Evolutionary conservation across 2,797 vertebrate species (phyloP).

Genomic region (Lagothrix lagotricha): DNA sequence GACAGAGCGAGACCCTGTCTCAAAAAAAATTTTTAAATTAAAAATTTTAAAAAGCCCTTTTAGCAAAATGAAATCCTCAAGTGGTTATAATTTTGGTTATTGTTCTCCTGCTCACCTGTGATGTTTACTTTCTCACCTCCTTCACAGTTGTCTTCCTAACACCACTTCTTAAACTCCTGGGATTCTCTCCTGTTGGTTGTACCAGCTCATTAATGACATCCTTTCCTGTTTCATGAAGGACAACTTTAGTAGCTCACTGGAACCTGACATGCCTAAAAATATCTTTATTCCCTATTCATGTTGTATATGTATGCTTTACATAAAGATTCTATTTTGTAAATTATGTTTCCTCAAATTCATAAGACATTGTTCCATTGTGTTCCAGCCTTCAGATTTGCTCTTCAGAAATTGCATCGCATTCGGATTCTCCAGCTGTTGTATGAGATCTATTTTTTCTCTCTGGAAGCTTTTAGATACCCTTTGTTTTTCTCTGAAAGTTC

Average conservation of each 20-base stretch:
- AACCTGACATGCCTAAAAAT: not conserved
- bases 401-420: not conserved
- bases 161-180: not conserved
- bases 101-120: not conserved
- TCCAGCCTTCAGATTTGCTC: not conserved
- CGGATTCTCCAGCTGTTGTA: not conserved
- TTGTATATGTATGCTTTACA: not conserved
- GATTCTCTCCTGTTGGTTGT: too few species aligned
- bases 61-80: not conserved
- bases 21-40: too few species aligned
- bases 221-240: not conserved
- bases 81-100: not conserved
- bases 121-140: not conserved
- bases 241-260: not conserved
- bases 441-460: not conserved
- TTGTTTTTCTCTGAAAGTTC: not conserved
- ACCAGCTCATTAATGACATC: not conserved
- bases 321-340: not conserved
- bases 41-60: too few species aligned
- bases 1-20: too few species aligned
- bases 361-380: not conserved
- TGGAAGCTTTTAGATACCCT: not conserved
- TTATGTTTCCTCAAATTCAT: not conserved
- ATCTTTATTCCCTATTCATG: not conserved
- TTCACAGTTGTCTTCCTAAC: not conserved